Evolutionary conservation across 2,797 vertebrate genomes (phyloP).

Genomic region (Syngnathus acus): DNA sequence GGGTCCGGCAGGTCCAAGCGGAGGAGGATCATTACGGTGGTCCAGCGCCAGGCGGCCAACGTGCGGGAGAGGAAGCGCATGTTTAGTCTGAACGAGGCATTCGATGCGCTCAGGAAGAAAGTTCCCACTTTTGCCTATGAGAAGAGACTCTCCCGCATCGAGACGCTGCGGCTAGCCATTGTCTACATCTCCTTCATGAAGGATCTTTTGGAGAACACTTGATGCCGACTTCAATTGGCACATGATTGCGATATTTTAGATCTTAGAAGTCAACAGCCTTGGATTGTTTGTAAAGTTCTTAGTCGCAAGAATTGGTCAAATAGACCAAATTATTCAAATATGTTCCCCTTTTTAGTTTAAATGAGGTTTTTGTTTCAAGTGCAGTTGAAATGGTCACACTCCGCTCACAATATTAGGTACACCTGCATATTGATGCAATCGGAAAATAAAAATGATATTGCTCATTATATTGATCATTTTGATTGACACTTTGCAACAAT

Average conservation of each 20-base stretch:
- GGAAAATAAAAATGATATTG: not conserved
- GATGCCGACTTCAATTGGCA: slow-evolving; percentile 8
- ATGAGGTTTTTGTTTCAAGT: no score
- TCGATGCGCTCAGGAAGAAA: slow-evolving; percentile 86
- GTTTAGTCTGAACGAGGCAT: slow-evolving; percentile 95
- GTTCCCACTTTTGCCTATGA: slow-evolving; percentile 97
- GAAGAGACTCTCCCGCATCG: slow-evolving; percentile 91
- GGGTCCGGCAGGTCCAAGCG: slow-evolving; percentile 67
- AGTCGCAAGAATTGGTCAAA: not conserved
- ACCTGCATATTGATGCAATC: not conserved
- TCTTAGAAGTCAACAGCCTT: not conserved
- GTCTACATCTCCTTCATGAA: slow-evolving; percentile 97
- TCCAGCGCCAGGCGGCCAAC: slow-evolving; percentile 92
- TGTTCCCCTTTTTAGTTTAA: not conserved
- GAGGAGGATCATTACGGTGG: slow-evolving; percentile 82
- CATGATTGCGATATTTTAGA: not conserved
- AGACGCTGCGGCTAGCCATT: slow-evolving; percentile 89
- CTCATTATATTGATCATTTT: not conserved
- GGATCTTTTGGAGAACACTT: slow-evolving; percentile 77
- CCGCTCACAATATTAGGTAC: not conserved
- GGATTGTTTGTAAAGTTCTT: not conserved
- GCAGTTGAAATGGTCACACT: not conserved
- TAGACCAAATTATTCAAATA: not conserved
- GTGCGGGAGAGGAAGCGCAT: slow-evolving; percentile 88
- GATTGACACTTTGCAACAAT: not conserved